phyloP scores from a whole-genome alignment of 2,888 invertebrate species.

The Acrocyrtus sp. region DNA sequence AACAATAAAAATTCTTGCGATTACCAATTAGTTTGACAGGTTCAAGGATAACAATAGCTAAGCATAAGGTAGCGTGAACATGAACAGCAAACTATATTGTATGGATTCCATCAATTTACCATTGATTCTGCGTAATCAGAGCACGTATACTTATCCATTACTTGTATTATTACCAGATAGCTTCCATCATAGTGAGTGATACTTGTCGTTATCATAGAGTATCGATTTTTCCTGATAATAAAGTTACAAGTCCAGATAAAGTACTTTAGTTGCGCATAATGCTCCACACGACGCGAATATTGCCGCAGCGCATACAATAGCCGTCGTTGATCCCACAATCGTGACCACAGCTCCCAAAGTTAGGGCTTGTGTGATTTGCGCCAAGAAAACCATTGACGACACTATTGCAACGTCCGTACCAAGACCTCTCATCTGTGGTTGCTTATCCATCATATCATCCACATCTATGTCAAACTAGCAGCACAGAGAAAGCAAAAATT shows the following conservation, averaged over 20 bases:
- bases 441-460: conserved; percentile 70
- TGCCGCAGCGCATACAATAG: conserved; percentile 87
- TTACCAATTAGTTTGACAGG: too few species aligned
- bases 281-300: conserved; percentile 87
- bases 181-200: too few species aligned
- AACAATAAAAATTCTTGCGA: too few species aligned
- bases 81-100: too few species aligned
- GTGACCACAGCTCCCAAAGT: conserved; percentile 87
- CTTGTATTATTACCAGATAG: too few species aligned
- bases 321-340: conserved; percentile 83
- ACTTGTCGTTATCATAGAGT: too few species aligned
- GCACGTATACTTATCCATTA: too few species aligned
- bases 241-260: conserved; percentile 83
- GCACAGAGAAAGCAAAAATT: not conserved
- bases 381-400: conserved; percentile 95
- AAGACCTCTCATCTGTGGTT: conserved; percentile 81
- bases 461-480: conserved; percentile 72
- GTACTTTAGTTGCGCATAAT: conserved; percentile 84
- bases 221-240: not conserved
- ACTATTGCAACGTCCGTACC: conserved; percentile 96
- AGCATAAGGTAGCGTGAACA: too few species aligned
- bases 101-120: too few species aligned
- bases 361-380: conserved; percentile 90
- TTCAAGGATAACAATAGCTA: too few species aligned
- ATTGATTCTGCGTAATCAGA: too few species aligned